phyloP scores from a whole-genome alignment of 2,888 invertebrate species.

The Lagria hirta region DNA sequence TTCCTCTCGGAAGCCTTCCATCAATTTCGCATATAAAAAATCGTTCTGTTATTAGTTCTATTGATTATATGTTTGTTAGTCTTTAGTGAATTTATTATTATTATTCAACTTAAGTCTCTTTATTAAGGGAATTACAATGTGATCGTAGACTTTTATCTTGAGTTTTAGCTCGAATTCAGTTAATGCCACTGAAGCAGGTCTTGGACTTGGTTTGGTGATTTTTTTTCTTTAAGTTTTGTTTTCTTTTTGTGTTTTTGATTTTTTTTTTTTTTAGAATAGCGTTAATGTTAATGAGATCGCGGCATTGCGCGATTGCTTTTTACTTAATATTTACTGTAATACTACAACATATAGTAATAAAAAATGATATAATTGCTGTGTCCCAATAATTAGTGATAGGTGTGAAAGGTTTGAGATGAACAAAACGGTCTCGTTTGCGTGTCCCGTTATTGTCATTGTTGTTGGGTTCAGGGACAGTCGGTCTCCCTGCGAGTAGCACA shows the following conservation, averaged over 20 bases:
- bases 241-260: constrained; percentile 30
- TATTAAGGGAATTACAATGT: constrained; percentile 46
- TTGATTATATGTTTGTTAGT: constrained; percentile 54
- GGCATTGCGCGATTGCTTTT: constrained; percentile 30
- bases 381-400: constrained; percentile 55
- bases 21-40: constrained; percentile 45
- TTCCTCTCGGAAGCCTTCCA: constrained; percentile 38
- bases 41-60: constrained; percentile 52
- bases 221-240: constrained; percentile 23
- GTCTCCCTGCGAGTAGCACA: constrained; percentile 50
- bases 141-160: constrained; percentile 46
- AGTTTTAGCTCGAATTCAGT: constrained; percentile 46
- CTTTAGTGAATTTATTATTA: constrained; percentile 52
- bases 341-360: constrained; percentile 40
- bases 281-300: constrained; percentile 29
- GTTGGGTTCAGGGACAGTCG: constrained; percentile 49
- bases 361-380: constrained; percentile 50
- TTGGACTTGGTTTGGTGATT: constrained; percentile 33
- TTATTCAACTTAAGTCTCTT: constrained; percentile 45
- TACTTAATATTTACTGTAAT: constrained; percentile 42
- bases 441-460: constrained; percentile 41
- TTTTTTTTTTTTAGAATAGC: constrained; percentile 33
- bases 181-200: constrained; percentile 42
- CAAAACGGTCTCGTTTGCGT: constrained; percentile 23
- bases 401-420: constrained; percentile 39